Evolutionary conservation across 2,888 invertebrate species (phyloP).

Genomic region (Sabellastarte sp.): DNA sequence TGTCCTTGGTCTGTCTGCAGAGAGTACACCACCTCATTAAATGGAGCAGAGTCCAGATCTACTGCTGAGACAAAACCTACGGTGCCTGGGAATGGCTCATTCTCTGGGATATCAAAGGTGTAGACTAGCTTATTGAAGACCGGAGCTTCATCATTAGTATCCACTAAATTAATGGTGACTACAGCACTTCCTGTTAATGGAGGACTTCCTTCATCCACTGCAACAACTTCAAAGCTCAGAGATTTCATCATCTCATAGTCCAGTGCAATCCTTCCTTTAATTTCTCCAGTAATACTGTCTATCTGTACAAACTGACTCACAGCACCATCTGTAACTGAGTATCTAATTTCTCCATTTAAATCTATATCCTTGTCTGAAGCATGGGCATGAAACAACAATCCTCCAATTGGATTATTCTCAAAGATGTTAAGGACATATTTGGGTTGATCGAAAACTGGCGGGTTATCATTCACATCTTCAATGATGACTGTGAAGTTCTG

Average conservation of each 20-base stretch:
- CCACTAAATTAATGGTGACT: background rate
- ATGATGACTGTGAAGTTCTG: background rate
- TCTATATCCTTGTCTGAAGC: conserved; percentile 5
- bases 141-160: conserved; percentile 7
- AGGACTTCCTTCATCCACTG: background rate
- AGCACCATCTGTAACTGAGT: background rate
- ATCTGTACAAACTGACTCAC: background rate
- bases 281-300: background rate
- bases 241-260: conserved; percentile 1
- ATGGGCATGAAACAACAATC: background rate
- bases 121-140: background rate
- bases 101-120: conserved; percentile 4
- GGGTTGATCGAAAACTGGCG: background rate
- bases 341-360: conserved; percentile 1
- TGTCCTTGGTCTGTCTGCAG: background rate
- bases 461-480: conserved; percentile 3
- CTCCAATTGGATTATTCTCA: conserved; percentile 1
- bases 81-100: background rate
- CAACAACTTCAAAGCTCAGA: background rate
- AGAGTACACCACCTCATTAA: background rate
- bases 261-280: background rate
- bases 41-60: conserved; percentile 4
- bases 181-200: background rate
- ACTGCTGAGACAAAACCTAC: conserved; percentile 3
- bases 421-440: background rate